Evolutionary conservation across 2,113 vertebrate species (phyloP).

Genomic region (Loxodonta africana): DNA sequence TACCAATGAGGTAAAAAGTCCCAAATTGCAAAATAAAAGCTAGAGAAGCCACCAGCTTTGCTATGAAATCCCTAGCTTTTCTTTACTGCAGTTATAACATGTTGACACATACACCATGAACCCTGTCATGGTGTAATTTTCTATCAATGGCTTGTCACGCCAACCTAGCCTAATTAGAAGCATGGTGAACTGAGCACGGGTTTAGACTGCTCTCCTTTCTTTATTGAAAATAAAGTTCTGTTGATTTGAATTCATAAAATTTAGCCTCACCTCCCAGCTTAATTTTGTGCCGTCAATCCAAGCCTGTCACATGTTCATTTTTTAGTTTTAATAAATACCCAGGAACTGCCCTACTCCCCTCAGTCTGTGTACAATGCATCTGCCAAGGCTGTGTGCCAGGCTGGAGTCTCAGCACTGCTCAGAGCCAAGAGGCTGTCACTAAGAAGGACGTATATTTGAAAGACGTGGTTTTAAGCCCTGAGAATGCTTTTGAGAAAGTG

Average conservation of each 20-base stretch:
- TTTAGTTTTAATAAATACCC: constrained; percentile 6
- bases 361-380: neutral
- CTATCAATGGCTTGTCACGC: neutral
- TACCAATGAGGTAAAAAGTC: neutral
- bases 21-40: neutral
- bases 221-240: constrained; percentile 45
- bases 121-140: neutral
- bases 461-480: neutral
- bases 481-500: neutral
- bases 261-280: neutral
- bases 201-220: constrained; percentile 9
- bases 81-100: neutral
- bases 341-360: neutral
- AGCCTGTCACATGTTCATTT: neutral
- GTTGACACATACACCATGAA: neutral
- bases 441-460: neutral
- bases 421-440: neutral
- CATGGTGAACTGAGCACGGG: neutral
- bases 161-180: neutral
- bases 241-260: neutral
- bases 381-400: neutral
- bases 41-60: neutral
- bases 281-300: neutral
- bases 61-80: neutral
- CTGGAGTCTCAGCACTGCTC: fast-evolving